These are phyloP conservation scores for Oophaga pumilio DNA, from an alignment of 2,113 vertebrate genomes.

Conservation along the genomic window DNA sequence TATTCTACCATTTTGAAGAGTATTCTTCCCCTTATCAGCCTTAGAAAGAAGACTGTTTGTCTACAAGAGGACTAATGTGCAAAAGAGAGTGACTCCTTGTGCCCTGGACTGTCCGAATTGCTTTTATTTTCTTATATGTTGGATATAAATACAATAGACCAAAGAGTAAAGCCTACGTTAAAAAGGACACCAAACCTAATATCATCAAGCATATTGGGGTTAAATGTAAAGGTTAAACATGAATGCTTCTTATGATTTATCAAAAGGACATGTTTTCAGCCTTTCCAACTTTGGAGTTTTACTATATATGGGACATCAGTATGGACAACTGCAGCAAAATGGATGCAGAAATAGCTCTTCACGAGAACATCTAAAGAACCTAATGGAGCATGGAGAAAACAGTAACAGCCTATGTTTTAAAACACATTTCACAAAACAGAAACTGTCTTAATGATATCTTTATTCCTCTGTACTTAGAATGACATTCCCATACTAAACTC, in stretches of 20 bases:
- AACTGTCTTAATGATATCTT: constrained; percentile 74
- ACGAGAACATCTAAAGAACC: constrained; percentile 61
- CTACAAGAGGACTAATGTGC: constrained; percentile 69
- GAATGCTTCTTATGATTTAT: constrained; percentile 60
- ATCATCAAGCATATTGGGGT: constrained; percentile 66
- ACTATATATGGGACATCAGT: constrained; percentile 63
- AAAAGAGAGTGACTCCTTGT: constrained; percentile 71
- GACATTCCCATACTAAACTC: constrained; percentile 85
- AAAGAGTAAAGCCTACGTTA: constrained; percentile 90
- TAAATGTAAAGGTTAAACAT: constrained; percentile 67
- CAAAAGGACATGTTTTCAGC: constrained; percentile 58
- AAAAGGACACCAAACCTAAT: constrained; percentile 72
- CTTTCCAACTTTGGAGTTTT: constrained; percentile 61
- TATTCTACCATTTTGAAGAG: constrained; percentile 66
- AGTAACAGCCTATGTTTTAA: constrained; percentile 63
- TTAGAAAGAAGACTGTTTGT: constrained; percentile 68
- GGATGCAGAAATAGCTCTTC: constrained; percentile 64
- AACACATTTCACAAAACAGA: constrained; percentile 58
- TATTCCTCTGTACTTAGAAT: constrained; percentile 77
- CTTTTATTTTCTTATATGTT: constrained; percentile 88
- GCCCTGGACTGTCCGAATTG: constrained; percentile 87
- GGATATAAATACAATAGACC: constrained; percentile 91
- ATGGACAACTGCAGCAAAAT: constrained; percentile 60
- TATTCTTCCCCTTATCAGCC: constrained; percentile 67
- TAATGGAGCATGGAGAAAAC: constrained; percentile 63